These are phyloP conservation scores for Apodemia mormo DNA, from an alignment of 2,888 invertebrate genomes.

Conservation along the genomic window DNA sequence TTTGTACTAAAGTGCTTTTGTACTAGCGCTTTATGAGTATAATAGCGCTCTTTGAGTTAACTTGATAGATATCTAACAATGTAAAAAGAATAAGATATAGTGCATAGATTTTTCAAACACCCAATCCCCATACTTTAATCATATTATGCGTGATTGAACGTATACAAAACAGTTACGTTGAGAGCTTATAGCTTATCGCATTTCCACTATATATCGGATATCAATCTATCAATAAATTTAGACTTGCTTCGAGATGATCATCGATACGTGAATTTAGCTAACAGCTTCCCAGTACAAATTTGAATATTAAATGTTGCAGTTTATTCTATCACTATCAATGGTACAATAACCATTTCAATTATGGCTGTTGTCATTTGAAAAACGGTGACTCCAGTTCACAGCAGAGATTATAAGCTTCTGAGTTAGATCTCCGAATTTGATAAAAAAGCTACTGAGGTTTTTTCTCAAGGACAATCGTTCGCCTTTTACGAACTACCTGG, in stretches of 20 bases:
- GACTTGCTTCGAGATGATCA: not conserved
- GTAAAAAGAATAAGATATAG: not conserved
- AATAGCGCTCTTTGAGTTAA: not conserved
- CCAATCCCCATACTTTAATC: not conserved
- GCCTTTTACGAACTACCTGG: too few species aligned
- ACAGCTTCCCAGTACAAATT: not conserved
- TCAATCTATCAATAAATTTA: slow-evolving; percentile 9
- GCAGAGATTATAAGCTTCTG: too few species aligned
- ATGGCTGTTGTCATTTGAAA: not conserved
- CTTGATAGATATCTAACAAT: not conserved
- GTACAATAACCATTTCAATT: not conserved
- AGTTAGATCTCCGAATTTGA: too few species aligned
- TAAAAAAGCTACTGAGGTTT: too few species aligned
- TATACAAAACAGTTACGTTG: not conserved
- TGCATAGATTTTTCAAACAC: not conserved
- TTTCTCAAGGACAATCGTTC: too few species aligned
- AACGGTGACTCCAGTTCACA: too few species aligned
- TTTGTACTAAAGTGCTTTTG: not conserved
- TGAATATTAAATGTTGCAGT: not conserved
- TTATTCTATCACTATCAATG: not conserved
- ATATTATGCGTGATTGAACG: not conserved
- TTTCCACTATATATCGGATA: slow-evolving; percentile 6
- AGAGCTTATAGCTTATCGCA: slow-evolving; percentile 1
- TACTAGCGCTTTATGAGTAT: not conserved
- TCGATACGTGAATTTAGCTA: not conserved